phyloP scores from a whole-genome alignment of 2,797 vertebrate species.

The Mallotus villosus region DNA sequence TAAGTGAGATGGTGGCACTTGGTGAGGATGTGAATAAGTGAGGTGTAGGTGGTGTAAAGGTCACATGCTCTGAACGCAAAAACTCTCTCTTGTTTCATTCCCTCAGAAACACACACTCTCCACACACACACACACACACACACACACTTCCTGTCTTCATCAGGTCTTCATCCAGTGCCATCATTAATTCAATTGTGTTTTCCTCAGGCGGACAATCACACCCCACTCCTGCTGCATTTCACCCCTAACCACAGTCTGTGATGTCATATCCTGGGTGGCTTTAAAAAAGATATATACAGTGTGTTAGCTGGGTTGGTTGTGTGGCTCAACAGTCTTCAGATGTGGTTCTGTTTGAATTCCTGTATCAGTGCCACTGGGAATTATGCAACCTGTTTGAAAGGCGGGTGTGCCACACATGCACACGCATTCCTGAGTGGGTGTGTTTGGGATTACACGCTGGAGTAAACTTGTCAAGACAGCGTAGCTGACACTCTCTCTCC shows the following conservation, averaged over 20 bases:
- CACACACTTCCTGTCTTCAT: neutral
- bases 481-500: conserved; percentile 12
- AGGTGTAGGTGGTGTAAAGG: too few species aligned
- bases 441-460: conserved; percentile 29
- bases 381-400: conserved; percentile 32
- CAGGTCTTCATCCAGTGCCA: neutral
- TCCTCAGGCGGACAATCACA: neutral
- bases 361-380: conserved; percentile 4
- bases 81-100: neutral
- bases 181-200: neutral
- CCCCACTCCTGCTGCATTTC: neutral
- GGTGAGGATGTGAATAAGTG: too few species aligned
- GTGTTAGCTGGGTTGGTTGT: conserved; percentile 35
- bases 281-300: conserved; percentile 51
- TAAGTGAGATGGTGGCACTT: conserved; percentile 7
- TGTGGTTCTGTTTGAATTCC: conserved; percentile 36
- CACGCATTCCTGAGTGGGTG: conserved; percentile 2
- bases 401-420: neutral
- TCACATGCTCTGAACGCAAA: too few species aligned
- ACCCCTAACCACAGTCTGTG: neutral
- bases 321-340: neutral
- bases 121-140: neutral
- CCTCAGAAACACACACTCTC: neutral
- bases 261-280: neutral
- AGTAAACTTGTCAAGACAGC: conserved; percentile 19